Percentiles rank a stretch among this genome's conserved stretches.
phyloP scores from a whole-genome alignment of 1,140 invertebrate genomes.

The Cheumatopsyche charites region DNA sequence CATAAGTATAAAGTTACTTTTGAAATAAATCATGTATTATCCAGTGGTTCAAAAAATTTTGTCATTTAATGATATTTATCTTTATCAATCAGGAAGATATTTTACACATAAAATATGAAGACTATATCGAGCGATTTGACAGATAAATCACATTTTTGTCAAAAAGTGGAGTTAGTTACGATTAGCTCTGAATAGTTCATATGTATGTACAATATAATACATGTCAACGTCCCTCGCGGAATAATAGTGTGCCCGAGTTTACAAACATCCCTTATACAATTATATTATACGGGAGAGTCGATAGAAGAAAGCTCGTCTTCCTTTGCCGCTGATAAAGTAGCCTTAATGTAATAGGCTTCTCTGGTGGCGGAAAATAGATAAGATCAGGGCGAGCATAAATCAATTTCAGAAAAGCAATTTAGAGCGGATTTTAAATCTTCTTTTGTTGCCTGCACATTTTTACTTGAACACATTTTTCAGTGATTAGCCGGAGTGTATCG shows the following conservation, averaged over 20 bases:
- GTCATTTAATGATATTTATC: too few relatives aligned
- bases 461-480: conserved; percentile 17
- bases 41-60: too few relatives aligned
- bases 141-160: too few relatives aligned
- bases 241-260: conserved; percentile 19
- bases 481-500: conserved; percentile 17
- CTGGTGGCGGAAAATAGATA: conserved; percentile 43
- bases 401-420: conserved; percentile 50
- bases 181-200: too few relatives aligned
- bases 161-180: too few relatives aligned
- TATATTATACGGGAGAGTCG: conserved; percentile 17
- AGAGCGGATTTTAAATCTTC: conserved; percentile 47
- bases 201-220: not conserved
- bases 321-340: conserved; percentile 42
- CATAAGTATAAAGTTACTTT: too few relatives aligned
- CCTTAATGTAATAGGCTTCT: conserved; percentile 47
- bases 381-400: conserved; percentile 47
- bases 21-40: too few relatives aligned
- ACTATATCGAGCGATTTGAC: too few relatives aligned
- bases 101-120: too few relatives aligned
- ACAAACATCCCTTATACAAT: conserved; percentile 20
- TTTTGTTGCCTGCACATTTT: conserved; percentile 36
- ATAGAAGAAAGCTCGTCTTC: conserved; percentile 24
- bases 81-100: too few relatives aligned
- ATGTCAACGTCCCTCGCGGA: not conserved